These are phyloP conservation scores for Panopea generosa DNA, from an alignment of 2,888 invertebrate genomes.

Conservation along the genomic window DNA sequence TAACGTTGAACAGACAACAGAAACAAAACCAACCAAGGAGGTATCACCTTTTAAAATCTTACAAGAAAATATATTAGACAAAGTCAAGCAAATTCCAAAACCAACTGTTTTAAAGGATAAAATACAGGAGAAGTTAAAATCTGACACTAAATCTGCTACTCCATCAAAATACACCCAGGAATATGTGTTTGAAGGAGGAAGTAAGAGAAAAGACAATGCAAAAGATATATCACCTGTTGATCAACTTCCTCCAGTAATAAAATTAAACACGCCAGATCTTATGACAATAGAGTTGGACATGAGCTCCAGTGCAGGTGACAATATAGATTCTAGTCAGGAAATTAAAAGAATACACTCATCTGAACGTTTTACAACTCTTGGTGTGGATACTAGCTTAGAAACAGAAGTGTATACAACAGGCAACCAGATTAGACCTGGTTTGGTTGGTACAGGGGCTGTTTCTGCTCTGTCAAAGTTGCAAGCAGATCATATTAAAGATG, in stretches of 20 bases:
- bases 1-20: no score
- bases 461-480: constrained; percentile 45
- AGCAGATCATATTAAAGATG: constrained; percentile 33
- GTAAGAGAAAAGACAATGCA: constrained; percentile 1
- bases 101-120: constrained; percentile 51
- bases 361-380: constrained; percentile 29
- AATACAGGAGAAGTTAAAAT: constrained; percentile 56
- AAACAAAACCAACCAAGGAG: no score
- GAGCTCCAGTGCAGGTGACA: constrained; percentile 31
- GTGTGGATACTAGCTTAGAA: constrained; percentile 14
- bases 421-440: constrained; percentile 26
- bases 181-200: constrained; percentile 33
- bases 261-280: constrained; percentile 71
- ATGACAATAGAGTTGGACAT: constrained; percentile 33
- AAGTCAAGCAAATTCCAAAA: constrained; percentile 59
- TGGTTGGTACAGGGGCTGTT: constrained; percentile 50
- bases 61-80: constrained; percentile 62
- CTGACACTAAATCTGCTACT: constrained; percentile 22
- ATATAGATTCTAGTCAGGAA: constrained; percentile 12
- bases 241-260: constrained; percentile 74
- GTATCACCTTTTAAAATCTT: constrained; percentile 60
- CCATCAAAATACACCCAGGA: constrained; percentile 28
- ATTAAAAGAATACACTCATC: constrained; percentile 14
- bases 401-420: constrained; percentile 11
- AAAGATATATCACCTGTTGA: constrained; percentile 22